These are phyloP conservation scores for Cyaniris semiargus DNA, from an alignment of 2,888 invertebrate genomes.

Conservation along the genomic window DNA sequence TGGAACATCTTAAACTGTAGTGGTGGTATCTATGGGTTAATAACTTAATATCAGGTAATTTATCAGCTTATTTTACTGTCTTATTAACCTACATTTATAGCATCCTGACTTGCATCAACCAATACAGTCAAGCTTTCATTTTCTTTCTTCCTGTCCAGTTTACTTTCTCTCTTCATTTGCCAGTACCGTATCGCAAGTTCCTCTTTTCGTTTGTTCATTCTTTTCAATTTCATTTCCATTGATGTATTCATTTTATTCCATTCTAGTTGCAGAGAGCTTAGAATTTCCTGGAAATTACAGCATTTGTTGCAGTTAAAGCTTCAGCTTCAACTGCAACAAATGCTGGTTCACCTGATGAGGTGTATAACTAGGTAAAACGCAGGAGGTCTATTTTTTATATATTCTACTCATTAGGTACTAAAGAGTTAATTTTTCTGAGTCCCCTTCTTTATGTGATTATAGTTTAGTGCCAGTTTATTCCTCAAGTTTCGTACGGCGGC, in stretches of 20 bases:
- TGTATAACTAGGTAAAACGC: no score
- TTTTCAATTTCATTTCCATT: slow-evolving; percentile 67
- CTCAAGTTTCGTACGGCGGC: no score
- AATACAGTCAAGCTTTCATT: slow-evolving; percentile 79
- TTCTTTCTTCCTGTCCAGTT: slow-evolving; percentile 70
- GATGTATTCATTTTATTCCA: slow-evolving; percentile 67
- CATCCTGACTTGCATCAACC: slow-evolving; percentile 82
- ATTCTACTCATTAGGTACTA: no score
- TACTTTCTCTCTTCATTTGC: slow-evolving; percentile 78
- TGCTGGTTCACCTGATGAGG: no score
- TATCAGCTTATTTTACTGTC: background rate
- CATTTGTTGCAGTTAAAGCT: no score
- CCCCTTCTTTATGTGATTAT: no score
- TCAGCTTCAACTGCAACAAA: no score
- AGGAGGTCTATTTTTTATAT: no score
- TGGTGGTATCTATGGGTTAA: background rate
- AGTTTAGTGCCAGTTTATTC: no score
- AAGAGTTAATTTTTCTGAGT: no score
- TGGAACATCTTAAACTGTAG: background rate
- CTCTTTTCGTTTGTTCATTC: slow-evolving; percentile 70
- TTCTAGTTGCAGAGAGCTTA: slow-evolving; percentile 73
- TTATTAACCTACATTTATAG: slow-evolving; percentile 66
- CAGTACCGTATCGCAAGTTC: slow-evolving; percentile 69
- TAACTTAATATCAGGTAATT: background rate
- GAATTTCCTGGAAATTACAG: slow-evolving; percentile 53